Evolutionary conservation across 2,797 vertebrate genomes (phyloP), one percentile per base, ranked within the genome.

Genomic region (Tapera naevia): DNA sequence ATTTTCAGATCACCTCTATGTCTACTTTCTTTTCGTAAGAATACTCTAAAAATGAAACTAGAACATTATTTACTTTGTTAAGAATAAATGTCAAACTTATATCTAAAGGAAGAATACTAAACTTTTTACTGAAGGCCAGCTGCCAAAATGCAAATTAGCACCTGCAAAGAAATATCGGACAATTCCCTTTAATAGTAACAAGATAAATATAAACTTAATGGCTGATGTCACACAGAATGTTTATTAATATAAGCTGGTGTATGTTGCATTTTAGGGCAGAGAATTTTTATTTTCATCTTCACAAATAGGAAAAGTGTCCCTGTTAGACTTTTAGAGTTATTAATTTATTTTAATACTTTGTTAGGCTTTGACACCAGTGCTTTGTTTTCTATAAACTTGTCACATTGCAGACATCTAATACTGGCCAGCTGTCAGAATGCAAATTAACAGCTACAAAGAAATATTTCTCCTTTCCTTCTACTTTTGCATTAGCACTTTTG

Each of bases 11-110:
- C 73, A 92, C 57, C 94, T 92, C 58, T 91, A 33, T 85, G 37
- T 79, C 50, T 95, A 37, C 53, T 91, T 86, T 86, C 82, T 89
- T 94, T 89, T 60, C 67, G 45, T 62, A 78, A 83, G 81, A 80
- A 91, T 93, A 80, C 9, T 70, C 15, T 89, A 92, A 89, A 91
- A 95, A 93, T 80, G 46, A 80, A 97, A 92, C 91, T 84, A 93
- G 14, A 93, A 94, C 17, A 80, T 56, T 96, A 88, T 97, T 97
- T 97, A 95, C 94, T 61, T 97, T 96, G 70, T 91, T 86, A 94
- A 97, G 94, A 95, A 96, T 95, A 98, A 97, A 97, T 96, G 78
- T 96, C 94, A 97, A 96, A 97, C 86, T 85, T 75, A 62, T 93
- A 95, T 84, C 45, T 66, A 82, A 90, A 94, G 73, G 58, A 96